Conservation (phyloP, 2,888 invertebrate genomes). For the Pterobdella sp. region DNA sequence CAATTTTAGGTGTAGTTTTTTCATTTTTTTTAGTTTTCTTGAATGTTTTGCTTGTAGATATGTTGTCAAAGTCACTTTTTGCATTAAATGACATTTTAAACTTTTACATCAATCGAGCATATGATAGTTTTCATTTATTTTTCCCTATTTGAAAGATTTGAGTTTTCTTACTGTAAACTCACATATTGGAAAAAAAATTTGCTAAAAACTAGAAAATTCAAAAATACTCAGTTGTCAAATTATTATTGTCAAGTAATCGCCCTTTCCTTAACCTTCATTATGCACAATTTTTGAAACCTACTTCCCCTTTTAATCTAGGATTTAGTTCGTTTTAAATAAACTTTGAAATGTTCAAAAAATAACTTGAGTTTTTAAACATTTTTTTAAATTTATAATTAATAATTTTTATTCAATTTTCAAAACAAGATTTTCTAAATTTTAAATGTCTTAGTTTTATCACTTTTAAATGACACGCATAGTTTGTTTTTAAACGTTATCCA, state of each 20-base stretch:
- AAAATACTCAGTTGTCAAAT: not conserved
- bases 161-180: too few relatives aligned
- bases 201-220: not conserved
- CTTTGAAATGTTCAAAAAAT: not conserved
- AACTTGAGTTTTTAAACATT: not conserved
- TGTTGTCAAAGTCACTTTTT: too few relatives aligned
- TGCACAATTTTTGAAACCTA: not conserved
- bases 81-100: too few relatives aligned
- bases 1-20: too few relatives aligned
- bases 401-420: not conserved
- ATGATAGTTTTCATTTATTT: too few relatives aligned
- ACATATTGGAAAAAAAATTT: too few relatives aligned
- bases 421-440: not conserved
- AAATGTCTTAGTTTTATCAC: conserved; percentile 1
- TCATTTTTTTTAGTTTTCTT: too few relatives aligned
- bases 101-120: too few relatives aligned
- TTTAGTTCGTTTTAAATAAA: too few relatives aligned
- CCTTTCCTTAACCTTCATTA: conserved; percentile 5
- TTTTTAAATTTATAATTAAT: not conserved
- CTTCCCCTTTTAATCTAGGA: not conserved
- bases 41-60: too few relatives aligned
- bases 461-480: conserved; percentile 29
- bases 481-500: conserved; percentile 11
- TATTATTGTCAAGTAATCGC: not conserved
- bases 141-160: too few relatives aligned